Percentiles rank a stretch among this genome's conserved stretches.
Conservation (phyloP, 1,140 invertebrate genomes). For the Goniozus legneri region DNA sequence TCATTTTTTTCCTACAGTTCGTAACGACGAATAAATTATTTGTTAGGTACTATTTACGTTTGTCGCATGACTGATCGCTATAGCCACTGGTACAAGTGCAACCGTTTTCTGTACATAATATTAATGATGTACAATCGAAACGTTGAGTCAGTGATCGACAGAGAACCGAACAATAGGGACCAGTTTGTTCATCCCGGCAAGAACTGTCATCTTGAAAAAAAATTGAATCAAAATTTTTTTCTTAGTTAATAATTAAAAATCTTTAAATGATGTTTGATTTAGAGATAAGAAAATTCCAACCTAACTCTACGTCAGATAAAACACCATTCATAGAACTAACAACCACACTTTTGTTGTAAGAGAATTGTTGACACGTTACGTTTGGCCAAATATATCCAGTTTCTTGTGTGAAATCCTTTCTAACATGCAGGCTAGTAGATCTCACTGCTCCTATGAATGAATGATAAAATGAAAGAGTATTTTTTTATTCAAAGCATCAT, state of each 20-base stretch:
- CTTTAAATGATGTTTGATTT: background rate
- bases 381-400: constrained; percentile 6
- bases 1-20: no score
- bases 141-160: no score
- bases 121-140: constrained; percentile 5
- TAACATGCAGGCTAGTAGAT: no score
- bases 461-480: no score
- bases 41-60: constrained; percentile 14
- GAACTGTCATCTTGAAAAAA: background rate
- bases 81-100: constrained; percentile 21
- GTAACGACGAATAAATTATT: no score
- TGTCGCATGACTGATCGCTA: background rate
- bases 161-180: constrained; percentile 11
- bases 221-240: background rate
- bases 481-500: no score
- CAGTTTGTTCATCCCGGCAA: constrained; percentile 9
- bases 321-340: background rate
- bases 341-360: constrained; percentile 11
- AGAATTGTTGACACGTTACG: constrained; percentile 24
- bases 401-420: background rate
- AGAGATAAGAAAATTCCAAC: background rate
- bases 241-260: no score
- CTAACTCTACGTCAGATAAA: background rate
- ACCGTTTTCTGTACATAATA: constrained; percentile 12
- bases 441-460: no score